These are phyloP conservation scores for Drosophila melanosoma DNA, from an alignment of 2,888 invertebrate genomes.

Conservation along the genomic window DNA sequence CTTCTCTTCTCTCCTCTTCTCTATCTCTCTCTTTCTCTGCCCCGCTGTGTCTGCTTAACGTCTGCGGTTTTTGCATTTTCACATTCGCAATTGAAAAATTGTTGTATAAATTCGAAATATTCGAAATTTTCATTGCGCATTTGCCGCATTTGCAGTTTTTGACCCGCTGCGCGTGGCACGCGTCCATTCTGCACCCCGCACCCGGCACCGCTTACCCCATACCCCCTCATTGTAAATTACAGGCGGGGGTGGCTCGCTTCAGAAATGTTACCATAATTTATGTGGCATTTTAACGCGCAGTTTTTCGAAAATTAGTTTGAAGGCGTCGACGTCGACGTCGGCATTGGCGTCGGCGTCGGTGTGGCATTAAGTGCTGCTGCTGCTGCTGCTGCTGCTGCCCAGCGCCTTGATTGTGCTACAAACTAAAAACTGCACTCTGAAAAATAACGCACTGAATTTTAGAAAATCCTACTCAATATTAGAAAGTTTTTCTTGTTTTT, in stretches of 20 bases:
- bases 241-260: slow-evolving; percentile 50
- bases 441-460: neutral
- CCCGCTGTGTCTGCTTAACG: slow-evolving; percentile 34
- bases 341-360: slow-evolving; percentile 27
- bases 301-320: slow-evolving; percentile 62
- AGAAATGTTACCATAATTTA: slow-evolving; percentile 69
- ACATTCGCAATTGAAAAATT: slow-evolving; percentile 34
- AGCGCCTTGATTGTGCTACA: slow-evolving; percentile 45
- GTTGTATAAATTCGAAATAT: slow-evolving; percentile 25
- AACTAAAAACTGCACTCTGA: neutral
- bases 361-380: slow-evolving; percentile 35
- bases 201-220: neutral
- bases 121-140: slow-evolving; percentile 37
- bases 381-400: neutral
- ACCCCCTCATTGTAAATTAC: neutral
- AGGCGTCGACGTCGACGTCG: slow-evolving; percentile 27
- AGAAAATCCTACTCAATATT: neutral
- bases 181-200: slow-evolving; percentile 9
- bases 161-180: slow-evolving; percentile 55
- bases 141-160: slow-evolving; percentile 28
- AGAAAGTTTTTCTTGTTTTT: neutral
- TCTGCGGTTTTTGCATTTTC: slow-evolving; percentile 57
- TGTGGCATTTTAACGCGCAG: slow-evolving; percentile 76
- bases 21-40: neutral
- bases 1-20: slow-evolving; percentile 15